Evolutionary conservation across 2,797 vertebrate genomes (phyloP), one percentile per base, ranked within the genome.

Genomic region (Acanthurus tractus): DNA sequence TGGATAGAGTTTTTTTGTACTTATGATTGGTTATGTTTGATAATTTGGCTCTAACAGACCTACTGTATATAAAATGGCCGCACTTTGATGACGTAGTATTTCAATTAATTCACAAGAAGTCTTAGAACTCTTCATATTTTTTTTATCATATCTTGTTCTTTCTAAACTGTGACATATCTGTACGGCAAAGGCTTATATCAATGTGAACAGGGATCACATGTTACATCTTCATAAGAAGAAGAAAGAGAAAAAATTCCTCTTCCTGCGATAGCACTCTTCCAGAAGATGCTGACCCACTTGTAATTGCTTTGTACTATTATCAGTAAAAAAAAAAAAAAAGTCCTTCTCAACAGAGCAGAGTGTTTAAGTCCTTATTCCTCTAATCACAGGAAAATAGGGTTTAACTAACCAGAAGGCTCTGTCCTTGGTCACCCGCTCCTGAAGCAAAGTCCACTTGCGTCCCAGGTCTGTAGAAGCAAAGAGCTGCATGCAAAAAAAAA

Each of bases 391-490:
- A 48, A 70, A 77, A 55, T 8, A 42, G 63, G 72, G 20, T n/a
- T 40, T 0, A 22, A 92, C 86, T 92, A 52, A 99, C 98, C 98
- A 99, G 94, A 96, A 99, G 64, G 98, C 92, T 68, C 93, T 95
- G 81, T 98, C 98, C 91, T 98, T 99, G 78, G 97, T 97, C 82
- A 98, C 97, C 20, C 92, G 94, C 76, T 99, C 97, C 89, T 97
- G 97, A 12, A 99, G 93, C 52, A 97, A 92, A 5, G 87, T 94
- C 98, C 98, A 99, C 89, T 96, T 97, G 84, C 91, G 95, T 6
- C 97, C 98, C 91, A 99, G 88, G 90, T 99, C 97, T 2, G 89
- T 83, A 0, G 98, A 98, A 15, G 95, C 95, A 45, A 96, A 97
- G 20, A 99, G 95, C 98, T 99, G 88, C 0, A 81, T 2, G 76